Conservation (phyloP, 1,140 invertebrate species). For the Drosophila quadrilineata region DNA sequence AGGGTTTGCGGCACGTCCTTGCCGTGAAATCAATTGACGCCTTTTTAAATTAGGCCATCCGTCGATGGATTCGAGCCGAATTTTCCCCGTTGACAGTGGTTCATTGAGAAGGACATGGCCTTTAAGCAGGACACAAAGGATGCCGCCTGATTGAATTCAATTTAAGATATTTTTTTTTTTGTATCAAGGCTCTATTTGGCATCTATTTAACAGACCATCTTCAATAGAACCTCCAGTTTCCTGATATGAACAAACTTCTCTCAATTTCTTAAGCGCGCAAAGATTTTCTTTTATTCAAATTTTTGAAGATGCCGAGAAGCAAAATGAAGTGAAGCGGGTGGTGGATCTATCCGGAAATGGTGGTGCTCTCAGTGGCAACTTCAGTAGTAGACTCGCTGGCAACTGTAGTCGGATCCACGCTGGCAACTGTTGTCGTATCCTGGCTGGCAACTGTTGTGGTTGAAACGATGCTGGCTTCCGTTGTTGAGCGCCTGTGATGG, state of each 20-base stretch:
- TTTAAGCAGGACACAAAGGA: not conserved
- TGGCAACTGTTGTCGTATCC: not conserved
- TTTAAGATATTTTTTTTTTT: not conserved
- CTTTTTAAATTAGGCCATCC: slow-evolving; percentile 32
- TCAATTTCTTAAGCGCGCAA: no score
- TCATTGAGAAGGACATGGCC: not conserved
- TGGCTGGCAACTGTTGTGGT: not conserved
- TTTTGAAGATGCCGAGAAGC: not conserved
- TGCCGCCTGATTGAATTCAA: not conserved
- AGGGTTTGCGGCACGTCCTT: slow-evolving; percentile 42
- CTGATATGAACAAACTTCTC: no score
- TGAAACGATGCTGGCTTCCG: not conserved
- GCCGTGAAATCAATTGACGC: slow-evolving; percentile 53
- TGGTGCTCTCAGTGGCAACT: no score
- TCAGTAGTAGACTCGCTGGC: not conserved
- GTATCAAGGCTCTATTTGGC: no score
- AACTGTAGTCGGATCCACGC: not conserved
- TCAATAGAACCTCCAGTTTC: no score
- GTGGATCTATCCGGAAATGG: no score
- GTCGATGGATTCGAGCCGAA: not conserved
- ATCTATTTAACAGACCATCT: no score
- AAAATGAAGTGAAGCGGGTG: not conserved
- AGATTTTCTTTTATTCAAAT: no score
- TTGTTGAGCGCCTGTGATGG: not conserved
- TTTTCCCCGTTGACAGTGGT: not conserved